A percentile compares a stretch with the other conserved stretches of the same genome.
Evolutionary conservation across 2,888 invertebrate species (phyloP).

Genomic region (Lutraria lutraria): DNA sequence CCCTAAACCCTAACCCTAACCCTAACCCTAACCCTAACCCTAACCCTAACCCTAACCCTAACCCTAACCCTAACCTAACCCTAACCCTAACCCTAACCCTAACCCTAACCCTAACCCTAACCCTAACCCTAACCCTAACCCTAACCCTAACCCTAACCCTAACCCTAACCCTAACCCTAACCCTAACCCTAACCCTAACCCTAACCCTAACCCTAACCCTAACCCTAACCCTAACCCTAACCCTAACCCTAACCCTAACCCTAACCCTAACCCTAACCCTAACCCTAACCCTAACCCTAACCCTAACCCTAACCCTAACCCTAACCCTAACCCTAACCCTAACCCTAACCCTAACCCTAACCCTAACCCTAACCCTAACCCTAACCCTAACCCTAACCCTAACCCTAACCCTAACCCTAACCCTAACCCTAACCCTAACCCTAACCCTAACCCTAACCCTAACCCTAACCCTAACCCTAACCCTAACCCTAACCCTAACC

Average conservation of each 20-base stretch:
- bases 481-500: conserved; percentile 57
- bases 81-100: conserved; percentile 50
- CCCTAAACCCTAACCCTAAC: conserved; percentile 67
- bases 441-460: conserved; percentile 70
- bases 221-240: conserved; percentile 69
- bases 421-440: conserved; percentile 69
- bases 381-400: conserved; percentile 67
- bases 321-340: conserved; percentile 72
- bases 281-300: conserved; percentile 69
- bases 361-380: conserved; percentile 70
- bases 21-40: conserved; percentile 67
- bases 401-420: conserved; percentile 70
- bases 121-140: conserved; percentile 36
- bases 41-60: conserved; percentile 69
- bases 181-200: conserved; percentile 73
- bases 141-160: conserved; percentile 71
- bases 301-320: conserved; percentile 59
- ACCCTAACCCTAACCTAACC: conserved; percentile 72
- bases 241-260: conserved; percentile 68
- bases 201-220: conserved; percentile 70
- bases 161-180: conserved; percentile 68
- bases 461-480: conserved; percentile 70
- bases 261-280: conserved; percentile 69
- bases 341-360: conserved; percentile 68
- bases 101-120: too few species aligned